Conservation (phyloP, 2,888 invertebrate species). For the Drosophila paramelanica region DNA sequence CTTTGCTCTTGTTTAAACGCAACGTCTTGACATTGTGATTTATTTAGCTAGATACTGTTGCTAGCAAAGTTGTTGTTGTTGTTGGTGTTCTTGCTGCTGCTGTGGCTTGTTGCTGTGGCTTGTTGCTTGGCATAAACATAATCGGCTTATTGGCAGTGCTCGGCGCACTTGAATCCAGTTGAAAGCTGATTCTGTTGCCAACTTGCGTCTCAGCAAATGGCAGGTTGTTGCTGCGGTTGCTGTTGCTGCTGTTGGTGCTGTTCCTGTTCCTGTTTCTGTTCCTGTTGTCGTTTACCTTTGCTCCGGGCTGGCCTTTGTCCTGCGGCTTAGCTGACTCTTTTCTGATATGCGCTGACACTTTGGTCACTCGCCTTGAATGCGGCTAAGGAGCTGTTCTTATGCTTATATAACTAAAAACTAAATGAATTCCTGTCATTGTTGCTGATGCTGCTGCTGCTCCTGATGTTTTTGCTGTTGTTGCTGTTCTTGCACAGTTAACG, state of each 20-base stretch:
- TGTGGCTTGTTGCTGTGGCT: slow-evolving; percentile 24
- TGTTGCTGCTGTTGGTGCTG: slow-evolving; percentile 3
- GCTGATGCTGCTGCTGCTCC: slow-evolving; percentile 4
- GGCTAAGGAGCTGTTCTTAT: slow-evolving; percentile 6
- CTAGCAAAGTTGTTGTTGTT: slow-evolving; percentile 12
- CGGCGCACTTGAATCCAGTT: slow-evolving; percentile 26
- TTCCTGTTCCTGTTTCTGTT: neutral
- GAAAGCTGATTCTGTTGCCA: slow-evolving; percentile 50
- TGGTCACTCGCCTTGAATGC: slow-evolving; percentile 8
- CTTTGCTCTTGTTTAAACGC: slow-evolving; percentile 29
- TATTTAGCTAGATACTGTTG: slow-evolving; percentile 48
- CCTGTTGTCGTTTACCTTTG: slow-evolving; percentile 29
- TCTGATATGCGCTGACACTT: slow-evolving; percentile 20
- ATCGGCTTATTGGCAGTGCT: slow-evolving; percentile 61
- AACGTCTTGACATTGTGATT: slow-evolving; percentile 73
- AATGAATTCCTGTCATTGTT: slow-evolving; percentile 8
- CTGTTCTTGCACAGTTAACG: slow-evolving; percentile 51
- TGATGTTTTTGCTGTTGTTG: neutral
- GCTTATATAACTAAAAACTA: slow-evolving; percentile 27
- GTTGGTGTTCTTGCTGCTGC: slow-evolving; percentile 24
- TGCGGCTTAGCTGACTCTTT: slow-evolving; percentile 21
- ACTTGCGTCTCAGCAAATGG: slow-evolving; percentile 42
- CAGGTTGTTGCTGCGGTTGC: slow-evolving; percentile 13
- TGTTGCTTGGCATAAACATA: slow-evolving; percentile 57
- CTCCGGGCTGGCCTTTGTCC: slow-evolving; percentile 35